These are phyloP conservation scores for Apamea sordens DNA, from an alignment of 2,888 invertebrate genomes.

Conservation along the genomic window DNA sequence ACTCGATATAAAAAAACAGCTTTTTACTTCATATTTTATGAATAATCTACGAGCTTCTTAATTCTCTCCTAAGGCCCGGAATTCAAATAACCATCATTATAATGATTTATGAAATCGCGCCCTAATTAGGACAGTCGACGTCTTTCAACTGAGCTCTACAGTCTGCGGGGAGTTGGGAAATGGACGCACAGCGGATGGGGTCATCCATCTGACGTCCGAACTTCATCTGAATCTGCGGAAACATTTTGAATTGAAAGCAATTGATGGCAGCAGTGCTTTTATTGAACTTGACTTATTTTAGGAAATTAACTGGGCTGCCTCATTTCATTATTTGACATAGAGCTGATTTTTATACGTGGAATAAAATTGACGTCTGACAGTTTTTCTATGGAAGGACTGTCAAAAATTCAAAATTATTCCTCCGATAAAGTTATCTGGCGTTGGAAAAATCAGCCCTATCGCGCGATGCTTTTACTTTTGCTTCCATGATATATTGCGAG, in stretches of 20 bases:
- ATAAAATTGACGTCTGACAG: too few relatives aligned
- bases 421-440: too few relatives aligned
- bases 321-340: background rate
- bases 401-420: too few relatives aligned
- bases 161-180: constrained; percentile 72
- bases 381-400: too few relatives aligned
- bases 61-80: constrained; percentile 68
- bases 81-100: constrained; percentile 76
- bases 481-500: background rate
- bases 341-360: too few relatives aligned
- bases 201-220: constrained; percentile 70
- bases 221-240: constrained; percentile 63
- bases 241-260: constrained; percentile 59
- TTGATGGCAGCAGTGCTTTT: constrained; percentile 35
- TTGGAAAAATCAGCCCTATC: too few relatives aligned
- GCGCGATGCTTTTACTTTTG: background rate
- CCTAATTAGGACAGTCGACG: constrained; percentile 81
- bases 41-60: constrained; percentile 41
- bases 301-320: background rate
- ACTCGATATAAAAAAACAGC: constrained; percentile 1
- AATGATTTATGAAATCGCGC: constrained; percentile 80
- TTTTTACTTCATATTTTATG: constrained; percentile 47
- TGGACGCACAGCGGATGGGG: constrained; percentile 68
- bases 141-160: constrained; percentile 74
- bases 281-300: constrained; percentile 24